phyloP scores from a whole-genome alignment of 2,797 vertebrate genomes.

The Staurois parvus region DNA sequence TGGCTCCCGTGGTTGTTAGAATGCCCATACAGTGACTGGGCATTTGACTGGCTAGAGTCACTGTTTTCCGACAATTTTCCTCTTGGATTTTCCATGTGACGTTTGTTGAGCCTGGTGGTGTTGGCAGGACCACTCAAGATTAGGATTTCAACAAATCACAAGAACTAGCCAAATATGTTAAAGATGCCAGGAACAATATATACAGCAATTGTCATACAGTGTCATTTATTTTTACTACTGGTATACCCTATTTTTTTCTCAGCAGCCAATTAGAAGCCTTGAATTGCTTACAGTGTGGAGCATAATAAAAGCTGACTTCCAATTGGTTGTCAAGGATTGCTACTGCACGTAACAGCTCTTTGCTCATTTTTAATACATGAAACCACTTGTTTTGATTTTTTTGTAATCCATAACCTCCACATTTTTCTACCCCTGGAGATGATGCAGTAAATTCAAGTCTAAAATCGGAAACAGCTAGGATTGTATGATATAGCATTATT shows the following conservation, averaged over 20 bases:
- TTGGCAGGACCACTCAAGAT: too few relatives aligned
- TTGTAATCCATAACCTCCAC: neutral
- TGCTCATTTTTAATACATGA: neutral
- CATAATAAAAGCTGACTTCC: neutral
- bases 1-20: too few relatives aligned
- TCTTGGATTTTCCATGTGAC: too few relatives aligned
- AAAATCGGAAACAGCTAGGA: neutral
- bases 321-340: neutral
- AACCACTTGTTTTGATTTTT: neutral
- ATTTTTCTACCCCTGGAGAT: neutral
- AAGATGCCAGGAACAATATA: too few relatives aligned
- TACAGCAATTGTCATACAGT: neutral
- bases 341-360: too few relatives aligned
- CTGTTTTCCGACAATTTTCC: too few relatives aligned
- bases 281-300: neutral
- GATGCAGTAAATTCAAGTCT: neutral
- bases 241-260: neutral
- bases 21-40: too few relatives aligned
- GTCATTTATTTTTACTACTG: neutral
- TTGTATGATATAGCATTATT: slow-evolving; percentile 2
- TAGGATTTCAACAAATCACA: too few relatives aligned
- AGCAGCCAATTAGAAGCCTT: neutral
- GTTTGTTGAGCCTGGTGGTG: too few relatives aligned
- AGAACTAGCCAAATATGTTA: too few relatives aligned
- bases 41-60: too few relatives aligned